Evolutionary conservation across 2,888 invertebrate genomes (phyloP), one percentile per base, ranked within the genome.

Genomic region (Andricus quercusramuli): DNA sequence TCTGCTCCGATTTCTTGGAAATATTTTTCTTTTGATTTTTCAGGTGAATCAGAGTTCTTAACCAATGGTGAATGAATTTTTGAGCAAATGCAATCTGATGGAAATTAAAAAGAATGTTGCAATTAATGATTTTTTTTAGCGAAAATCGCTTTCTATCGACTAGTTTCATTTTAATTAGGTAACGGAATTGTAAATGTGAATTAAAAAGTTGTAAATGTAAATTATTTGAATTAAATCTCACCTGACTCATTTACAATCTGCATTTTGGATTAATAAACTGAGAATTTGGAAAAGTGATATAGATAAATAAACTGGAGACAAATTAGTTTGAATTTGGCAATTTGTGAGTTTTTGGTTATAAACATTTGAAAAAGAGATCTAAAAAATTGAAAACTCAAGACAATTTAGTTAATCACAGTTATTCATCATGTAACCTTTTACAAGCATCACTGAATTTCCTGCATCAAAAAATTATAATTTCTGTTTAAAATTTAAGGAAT

Each of bases 1-100:
- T 94, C 93, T 2, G 95, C 95, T 0, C 95, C 95, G 65, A 96
- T 95, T 92, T 96, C 95, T 91, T 95, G 95, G 85, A 94, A 95
- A 59, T 93, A 93, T 92, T 93, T 79, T 88, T 77, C 64, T 9
- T 80, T 62, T 0, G 65, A 67, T 44, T 70, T 66, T 20, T 44
- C 1, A 0, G 66, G 25, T 51, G 22, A 11, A 62, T 56, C 25
- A 1, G 13, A n/a, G 51, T 0, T 67, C 59, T 47, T 17, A 25
- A 56, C 32, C 20, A 32, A 29, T n/a, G 74, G 15, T n/a, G 15
- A 47, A 4, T 74, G 29, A 4, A n/a, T 8, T 37, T 32, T n/a
- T 15, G 37, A 47, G 22, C 32, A 22, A 67, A 25, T n/a, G 15
- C 62, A 79, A 15, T 13, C 9, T 15, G 64, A 41, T 74, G 2